A percentile compares a stretch with the other conserved stretches of the same genome.
These are phyloP conservation scores for Cyanocitta stelleri DNA, from an alignment of 2,113 vertebrate genomes.

Conservation along the genomic window DNA sequence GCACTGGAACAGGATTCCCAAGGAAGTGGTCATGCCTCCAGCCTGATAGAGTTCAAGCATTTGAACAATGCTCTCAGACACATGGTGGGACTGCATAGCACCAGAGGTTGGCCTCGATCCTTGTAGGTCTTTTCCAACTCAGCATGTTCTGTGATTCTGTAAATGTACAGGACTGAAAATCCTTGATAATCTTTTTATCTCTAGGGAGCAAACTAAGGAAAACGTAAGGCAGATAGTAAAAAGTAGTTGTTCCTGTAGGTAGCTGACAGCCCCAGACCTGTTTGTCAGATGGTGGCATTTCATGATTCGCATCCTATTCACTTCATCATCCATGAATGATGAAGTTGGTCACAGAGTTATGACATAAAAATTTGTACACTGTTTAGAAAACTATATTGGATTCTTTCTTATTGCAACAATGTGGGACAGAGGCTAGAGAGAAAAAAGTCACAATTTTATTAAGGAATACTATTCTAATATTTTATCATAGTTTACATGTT, in stretches of 20 bases:
- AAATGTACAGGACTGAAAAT: not conserved
- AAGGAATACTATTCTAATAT: not conserved
- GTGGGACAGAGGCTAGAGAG: not conserved
- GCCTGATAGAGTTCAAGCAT: not conserved
- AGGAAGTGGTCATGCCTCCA: too few species aligned
- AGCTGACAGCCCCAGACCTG: not conserved
- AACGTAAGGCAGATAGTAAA: not conserved
- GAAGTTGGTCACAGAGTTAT: not conserved
- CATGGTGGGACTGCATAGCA: rapidly evolving
- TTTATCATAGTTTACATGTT: not conserved
- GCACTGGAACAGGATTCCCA: not conserved
- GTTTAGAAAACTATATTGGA: not conserved
- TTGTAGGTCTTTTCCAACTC: not conserved
- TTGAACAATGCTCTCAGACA: not conserved
- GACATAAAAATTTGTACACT: not conserved
- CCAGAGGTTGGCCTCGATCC: not conserved
- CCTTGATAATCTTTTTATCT: not conserved
- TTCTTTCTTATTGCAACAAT: not conserved
- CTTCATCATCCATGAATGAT: not conserved
- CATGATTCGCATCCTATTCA: not conserved
- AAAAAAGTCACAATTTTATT: not conserved
- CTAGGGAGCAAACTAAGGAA: not conserved
- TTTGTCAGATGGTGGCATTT: not conserved
- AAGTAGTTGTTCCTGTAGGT: not conserved
- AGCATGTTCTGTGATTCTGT: not conserved